phyloP scores from a whole-genome alignment of 2,113 vertebrate genomes.

The human (Homo sapiens) region DNA sequence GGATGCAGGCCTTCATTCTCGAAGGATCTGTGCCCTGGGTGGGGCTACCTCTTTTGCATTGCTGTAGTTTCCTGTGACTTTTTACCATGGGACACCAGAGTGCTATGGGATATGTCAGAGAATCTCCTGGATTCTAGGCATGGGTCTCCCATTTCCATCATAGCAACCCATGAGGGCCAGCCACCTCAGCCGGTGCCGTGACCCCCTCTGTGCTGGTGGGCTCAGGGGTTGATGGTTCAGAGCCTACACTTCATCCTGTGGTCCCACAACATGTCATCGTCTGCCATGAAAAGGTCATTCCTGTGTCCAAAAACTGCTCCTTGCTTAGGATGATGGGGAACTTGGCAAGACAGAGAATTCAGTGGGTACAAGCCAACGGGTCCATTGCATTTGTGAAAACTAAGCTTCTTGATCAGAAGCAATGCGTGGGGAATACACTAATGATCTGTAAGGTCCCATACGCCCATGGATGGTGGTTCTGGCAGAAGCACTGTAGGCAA shows the following conservation, averaged over 20 bases:
- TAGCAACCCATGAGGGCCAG: neutral
- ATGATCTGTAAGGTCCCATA: neutral
- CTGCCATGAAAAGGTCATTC: neutral
- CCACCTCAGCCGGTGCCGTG: no score
- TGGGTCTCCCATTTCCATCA: neutral
- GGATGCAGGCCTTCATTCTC: neutral
- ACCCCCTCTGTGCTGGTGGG: neutral
- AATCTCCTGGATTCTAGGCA: neutral
- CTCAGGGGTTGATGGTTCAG: neutral
- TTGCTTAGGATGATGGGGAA: neutral
- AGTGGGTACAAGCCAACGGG: neutral
- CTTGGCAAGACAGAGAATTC: neutral
- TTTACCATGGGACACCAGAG: neutral
- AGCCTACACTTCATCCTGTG: fast-evolving
- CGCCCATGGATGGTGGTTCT: neutral
- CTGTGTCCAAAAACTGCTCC: neutral
- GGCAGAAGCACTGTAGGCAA: no score
- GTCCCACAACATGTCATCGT: no score
- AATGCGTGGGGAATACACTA: no score
- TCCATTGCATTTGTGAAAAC: neutral
- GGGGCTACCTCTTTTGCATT: neutral
- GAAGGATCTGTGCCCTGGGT: neutral
- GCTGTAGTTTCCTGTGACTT: neutral
- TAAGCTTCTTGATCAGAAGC: neutral
- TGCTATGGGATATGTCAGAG: neutral